Conservation (phyloP, 2,113 vertebrate species). For the Elanus axillaris region DNA sequence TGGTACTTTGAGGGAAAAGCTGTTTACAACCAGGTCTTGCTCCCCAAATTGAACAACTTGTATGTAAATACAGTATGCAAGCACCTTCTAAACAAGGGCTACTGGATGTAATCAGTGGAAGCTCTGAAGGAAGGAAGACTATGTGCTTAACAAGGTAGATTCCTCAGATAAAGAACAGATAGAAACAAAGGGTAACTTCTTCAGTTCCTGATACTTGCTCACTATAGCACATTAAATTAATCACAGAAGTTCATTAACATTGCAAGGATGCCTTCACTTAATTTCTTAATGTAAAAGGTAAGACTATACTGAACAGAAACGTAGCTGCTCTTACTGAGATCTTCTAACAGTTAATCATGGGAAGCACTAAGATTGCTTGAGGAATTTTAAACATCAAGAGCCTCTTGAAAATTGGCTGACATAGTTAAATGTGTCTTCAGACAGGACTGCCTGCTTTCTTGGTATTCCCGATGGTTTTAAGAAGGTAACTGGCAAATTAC, state of each 20-base stretch:
- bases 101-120: background rate
- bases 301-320: background rate
- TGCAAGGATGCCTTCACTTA: background rate
- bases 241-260: background rate
- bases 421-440: background rate
- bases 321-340: background rate
- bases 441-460: background rate
- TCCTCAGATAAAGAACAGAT: background rate
- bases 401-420: background rate
- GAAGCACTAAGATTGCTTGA: background rate
- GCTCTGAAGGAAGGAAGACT: background rate
- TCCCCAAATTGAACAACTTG: background rate
- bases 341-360: background rate
- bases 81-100: background rate
- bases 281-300: background rate
- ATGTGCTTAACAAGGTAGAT: background rate
- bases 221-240: background rate
- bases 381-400: background rate
- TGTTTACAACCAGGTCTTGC: background rate
- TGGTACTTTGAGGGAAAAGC: background rate
- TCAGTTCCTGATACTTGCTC: background rate
- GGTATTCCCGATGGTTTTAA: background rate
- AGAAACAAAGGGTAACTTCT: background rate
- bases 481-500: background rate
- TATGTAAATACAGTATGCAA: background rate